These are phyloP conservation scores for Sparus aurata DNA, from an alignment of 2,797 vertebrate species.

Conservation along the genomic window DNA sequence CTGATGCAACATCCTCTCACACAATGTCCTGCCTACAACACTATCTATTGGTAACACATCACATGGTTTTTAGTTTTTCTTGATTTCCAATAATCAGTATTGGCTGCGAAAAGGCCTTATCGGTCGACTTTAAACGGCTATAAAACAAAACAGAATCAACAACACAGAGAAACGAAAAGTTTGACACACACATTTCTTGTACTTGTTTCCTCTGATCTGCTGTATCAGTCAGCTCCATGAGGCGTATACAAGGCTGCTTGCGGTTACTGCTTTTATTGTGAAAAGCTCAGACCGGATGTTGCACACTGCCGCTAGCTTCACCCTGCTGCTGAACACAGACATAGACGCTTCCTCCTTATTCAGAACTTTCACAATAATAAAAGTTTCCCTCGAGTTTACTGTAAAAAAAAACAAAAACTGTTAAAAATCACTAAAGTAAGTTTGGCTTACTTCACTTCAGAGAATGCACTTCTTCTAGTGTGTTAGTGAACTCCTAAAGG, in stretches of 20 bases:
- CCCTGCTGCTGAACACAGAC: not conserved
- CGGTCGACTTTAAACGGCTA: not conserved
- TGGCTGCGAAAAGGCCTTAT: no score
- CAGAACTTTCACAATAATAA: not conserved
- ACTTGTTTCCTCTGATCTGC: not conserved
- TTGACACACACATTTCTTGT: no score
- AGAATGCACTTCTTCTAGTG: not conserved
- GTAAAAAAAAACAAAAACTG: no score
- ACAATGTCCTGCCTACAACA: no score
- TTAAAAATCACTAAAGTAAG: not conserved
- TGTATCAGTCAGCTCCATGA: no score
- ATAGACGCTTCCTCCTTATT: not conserved
- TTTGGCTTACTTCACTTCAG: accelerated
- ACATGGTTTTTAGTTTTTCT: no score
- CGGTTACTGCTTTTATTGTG: constrained; percentile 52
- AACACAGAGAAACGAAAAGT: not conserved
- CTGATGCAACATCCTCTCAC: no score
- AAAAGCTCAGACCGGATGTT: constrained; percentile 40
- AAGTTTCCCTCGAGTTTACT: no score
- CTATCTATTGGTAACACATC: no score
- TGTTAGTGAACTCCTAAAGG: not conserved
- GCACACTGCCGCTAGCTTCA: not conserved
- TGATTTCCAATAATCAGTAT: no score
- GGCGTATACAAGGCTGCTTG: not conserved
- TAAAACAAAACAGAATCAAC: not conserved